A percentile compares a stretch with the other conserved stretches of the same genome.
phyloP scores from a whole-genome alignment of 2,113 vertebrate genomes.

The Plotosus lineatus region DNA sequence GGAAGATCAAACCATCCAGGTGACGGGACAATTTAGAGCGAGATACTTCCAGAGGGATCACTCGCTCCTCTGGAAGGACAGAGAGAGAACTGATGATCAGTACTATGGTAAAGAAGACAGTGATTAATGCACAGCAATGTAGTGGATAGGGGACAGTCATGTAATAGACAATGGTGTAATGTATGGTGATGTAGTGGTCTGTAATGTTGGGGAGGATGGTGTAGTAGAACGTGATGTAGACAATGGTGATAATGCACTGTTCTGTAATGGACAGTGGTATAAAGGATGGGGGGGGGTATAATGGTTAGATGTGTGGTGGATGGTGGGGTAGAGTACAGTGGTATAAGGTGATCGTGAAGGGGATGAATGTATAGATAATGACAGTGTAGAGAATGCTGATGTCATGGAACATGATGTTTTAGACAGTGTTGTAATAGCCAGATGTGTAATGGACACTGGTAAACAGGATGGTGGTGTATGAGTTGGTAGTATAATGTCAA shows the following conservation, averaged over 20 bases:
- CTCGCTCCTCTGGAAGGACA: slow-evolving; percentile 84
- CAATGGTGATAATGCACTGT: background rate
- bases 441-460: background rate
- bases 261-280: no score
- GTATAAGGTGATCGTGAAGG: no score
- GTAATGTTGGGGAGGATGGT: background rate
- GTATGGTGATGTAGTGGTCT: background rate
- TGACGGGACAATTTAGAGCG: slow-evolving; percentile 96
- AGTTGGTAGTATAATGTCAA: no score
- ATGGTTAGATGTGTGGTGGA: background rate
- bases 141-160: background rate
- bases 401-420: no score
- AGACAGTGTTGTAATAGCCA: background rate
- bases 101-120: background rate
- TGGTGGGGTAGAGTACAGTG: background rate
- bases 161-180: background rate
- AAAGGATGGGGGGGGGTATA: background rate
- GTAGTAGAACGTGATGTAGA: background rate
- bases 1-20: slow-evolving; percentile 93
- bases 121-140: background rate
- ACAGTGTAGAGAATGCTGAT: no score
- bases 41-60: slow-evolving; percentile 93
- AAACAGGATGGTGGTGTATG: background rate
- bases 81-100: background rate
- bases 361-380: no score